Conservation (phyloP, 2,888 invertebrate species). For the Thumatha senex region DNA sequence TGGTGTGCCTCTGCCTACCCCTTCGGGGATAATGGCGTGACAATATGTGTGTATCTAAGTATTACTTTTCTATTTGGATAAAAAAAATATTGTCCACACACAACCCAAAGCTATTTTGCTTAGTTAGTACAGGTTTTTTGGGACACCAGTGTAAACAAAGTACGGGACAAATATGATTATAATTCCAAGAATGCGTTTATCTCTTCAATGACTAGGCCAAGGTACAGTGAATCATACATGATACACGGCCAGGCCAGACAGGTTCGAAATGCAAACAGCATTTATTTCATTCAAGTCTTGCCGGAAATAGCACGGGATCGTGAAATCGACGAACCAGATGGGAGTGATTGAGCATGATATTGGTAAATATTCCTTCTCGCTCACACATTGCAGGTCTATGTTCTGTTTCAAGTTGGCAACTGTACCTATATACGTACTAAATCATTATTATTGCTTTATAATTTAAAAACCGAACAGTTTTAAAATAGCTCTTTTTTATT, state of each 20-base stretch:
- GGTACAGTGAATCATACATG: slow-evolving; percentile 34
- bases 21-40: too few relatives aligned
- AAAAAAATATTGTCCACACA: too few relatives aligned
- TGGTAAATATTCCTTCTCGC: slow-evolving; percentile 32
- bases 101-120: too few relatives aligned
- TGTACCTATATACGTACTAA: too few relatives aligned
- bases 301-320: slow-evolving; percentile 45
- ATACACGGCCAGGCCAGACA: slow-evolving; percentile 23
- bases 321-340: slow-evolving; percentile 34
- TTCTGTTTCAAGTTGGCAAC: too few relatives aligned
- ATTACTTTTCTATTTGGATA: too few relatives aligned
- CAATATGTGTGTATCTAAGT: too few relatives aligned
- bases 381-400: slow-evolving; percentile 9
- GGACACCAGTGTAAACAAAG: neutral
- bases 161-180: neutral
- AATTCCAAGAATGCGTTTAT: slow-evolving; percentile 22
- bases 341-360: slow-evolving; percentile 29
- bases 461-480: too few relatives aligned
- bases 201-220: slow-evolving; percentile 31
- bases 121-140: too few relatives aligned
- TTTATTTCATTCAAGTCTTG: slow-evolving; percentile 36
- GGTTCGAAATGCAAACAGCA: slow-evolving; percentile 13
- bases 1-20: too few relatives aligned
- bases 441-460: too few relatives aligned
- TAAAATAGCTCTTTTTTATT: too few relatives aligned